A percentile compares a stretch with the other conserved stretches of the same genome.
phyloP scores from a whole-genome alignment of 2,797 vertebrate species.

The Myotis pilosus region DNA sequence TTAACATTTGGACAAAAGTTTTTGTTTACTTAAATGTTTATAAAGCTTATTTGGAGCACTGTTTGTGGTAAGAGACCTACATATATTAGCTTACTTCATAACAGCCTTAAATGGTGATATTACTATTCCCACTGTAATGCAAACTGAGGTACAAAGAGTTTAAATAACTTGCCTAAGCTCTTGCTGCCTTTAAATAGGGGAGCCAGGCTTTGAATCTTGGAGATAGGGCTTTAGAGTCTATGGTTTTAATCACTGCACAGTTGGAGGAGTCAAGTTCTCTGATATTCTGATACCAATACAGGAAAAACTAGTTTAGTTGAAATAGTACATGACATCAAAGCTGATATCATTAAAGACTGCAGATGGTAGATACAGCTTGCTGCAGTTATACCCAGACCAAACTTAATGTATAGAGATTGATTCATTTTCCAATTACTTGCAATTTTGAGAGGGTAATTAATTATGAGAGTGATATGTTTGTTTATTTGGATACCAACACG shows the following conservation, averaged over 20 bases:
- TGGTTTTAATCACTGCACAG: background rate
- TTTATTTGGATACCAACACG: background rate
- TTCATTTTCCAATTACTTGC: background rate
- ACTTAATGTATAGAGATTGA: background rate
- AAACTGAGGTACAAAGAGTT: background rate
- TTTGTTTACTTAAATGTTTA: slow-evolving; percentile 1
- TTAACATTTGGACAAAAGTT: background rate
- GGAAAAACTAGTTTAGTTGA: background rate
- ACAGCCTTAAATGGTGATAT: background rate
- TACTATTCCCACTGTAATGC: background rate
- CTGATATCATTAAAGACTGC: background rate
- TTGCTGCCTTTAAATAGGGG: background rate
- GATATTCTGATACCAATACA: background rate
- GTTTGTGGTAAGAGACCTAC: background rate
- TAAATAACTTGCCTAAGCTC: background rate
- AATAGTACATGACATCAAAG: background rate
- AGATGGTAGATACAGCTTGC: background rate
- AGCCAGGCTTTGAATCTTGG: background rate
- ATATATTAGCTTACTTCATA: background rate
- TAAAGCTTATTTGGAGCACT: background rate
- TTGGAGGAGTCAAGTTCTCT: background rate
- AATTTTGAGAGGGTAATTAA: background rate
- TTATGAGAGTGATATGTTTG: background rate
- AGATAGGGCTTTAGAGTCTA: background rate
- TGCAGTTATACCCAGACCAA: background rate